A percentile compares a stretch with the other conserved stretches of the same genome.
These are phyloP conservation scores for Sterna hirundo DNA, from an alignment of 2,113 vertebrate species.

Conservation along the genomic window DNA sequence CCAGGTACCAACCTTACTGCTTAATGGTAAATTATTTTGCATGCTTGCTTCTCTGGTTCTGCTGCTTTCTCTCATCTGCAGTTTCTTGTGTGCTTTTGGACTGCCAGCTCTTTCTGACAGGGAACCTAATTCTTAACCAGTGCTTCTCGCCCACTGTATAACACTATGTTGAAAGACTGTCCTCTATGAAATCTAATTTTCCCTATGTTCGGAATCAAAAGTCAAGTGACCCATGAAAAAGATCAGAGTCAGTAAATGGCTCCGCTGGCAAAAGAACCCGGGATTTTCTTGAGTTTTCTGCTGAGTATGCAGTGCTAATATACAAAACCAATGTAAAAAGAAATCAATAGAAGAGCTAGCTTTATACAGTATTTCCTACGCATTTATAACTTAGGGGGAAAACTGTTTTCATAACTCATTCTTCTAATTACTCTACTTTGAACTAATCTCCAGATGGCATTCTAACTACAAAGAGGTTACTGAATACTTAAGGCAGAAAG, in stretches of 20 bases:
- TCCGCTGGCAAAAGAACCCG: constrained; percentile 16
- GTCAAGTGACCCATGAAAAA: constrained; percentile 2
- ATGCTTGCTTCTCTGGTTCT: not conserved
- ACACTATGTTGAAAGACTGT: not conserved
- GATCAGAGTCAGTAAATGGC: constrained; percentile 25
- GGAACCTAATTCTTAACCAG: not conserved
- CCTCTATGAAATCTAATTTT: not conserved
- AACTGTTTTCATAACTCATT: constrained; percentile 50
- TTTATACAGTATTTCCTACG: not conserved
- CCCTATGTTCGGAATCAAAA: not conserved
- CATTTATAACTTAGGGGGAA: not conserved
- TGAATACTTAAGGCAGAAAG: constrained; percentile 13
- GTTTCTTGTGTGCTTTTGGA: not conserved
- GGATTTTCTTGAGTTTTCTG: constrained; percentile 29
- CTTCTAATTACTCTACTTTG: constrained; percentile 42
- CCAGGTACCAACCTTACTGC: not conserved
- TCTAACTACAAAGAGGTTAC: constrained; percentile 25
- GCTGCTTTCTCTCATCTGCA: not conserved
- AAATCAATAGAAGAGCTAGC: constrained; percentile 27
- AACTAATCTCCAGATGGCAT: constrained; percentile 41
- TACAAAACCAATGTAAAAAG: not conserved
- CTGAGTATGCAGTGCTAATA: constrained; percentile 34
- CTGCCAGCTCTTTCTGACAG: not conserved
- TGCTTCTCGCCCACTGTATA: not conserved
- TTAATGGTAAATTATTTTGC: not conserved